These are phyloP conservation scores for Gymnoscopelus microlampas DNA, from an alignment of 2,797 vertebrate species.

Conservation along the genomic window DNA sequence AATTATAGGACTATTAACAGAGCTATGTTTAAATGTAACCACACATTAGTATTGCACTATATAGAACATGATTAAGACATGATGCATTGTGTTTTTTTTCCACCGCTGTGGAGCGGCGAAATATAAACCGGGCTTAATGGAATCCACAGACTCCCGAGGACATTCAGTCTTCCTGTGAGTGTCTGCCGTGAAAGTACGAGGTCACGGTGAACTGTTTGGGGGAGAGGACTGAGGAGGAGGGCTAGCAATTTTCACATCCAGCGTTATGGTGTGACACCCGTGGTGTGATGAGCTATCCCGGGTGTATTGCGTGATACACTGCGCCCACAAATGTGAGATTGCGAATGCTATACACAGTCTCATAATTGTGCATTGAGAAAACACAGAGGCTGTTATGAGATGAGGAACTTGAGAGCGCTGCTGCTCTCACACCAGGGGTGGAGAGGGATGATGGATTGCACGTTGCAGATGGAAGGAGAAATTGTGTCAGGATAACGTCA, in stretches of 20 bases:
- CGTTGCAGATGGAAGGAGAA: slow-evolving; percentile 16
- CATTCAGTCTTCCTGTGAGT: slow-evolving; percentile 25
- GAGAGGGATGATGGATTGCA: not conserved
- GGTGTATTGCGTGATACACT: slow-evolving; percentile 29
- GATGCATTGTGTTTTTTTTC: no score
- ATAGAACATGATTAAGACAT: no score
- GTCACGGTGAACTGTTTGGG: not conserved
- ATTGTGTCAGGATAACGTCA: slow-evolving; percentile 3
- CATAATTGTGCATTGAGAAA: slow-evolving; percentile 24
- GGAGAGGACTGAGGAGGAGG: not conserved
- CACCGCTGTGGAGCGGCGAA: no score
- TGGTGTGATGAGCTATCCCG: slow-evolving; percentile 15
- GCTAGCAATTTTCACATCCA: slow-evolving; percentile 16
- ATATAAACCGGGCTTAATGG: not conserved
- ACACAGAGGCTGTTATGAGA: slow-evolving; percentile 4
- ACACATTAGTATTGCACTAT: no score
- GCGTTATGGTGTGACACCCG: slow-evolving; percentile 2
- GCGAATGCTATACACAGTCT: slow-evolving; percentile 8
- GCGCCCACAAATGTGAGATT: slow-evolving; percentile 21
- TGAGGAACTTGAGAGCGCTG: slow-evolving; percentile 10
- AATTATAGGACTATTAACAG: no score
- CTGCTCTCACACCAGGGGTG: not conserved
- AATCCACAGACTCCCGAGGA: not conserved
- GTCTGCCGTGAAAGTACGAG: slow-evolving; percentile 7
- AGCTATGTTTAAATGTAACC: no score